Conservation (phyloP, 2,888 invertebrate genomes). For the Brassicogethes aeneus region DNA sequence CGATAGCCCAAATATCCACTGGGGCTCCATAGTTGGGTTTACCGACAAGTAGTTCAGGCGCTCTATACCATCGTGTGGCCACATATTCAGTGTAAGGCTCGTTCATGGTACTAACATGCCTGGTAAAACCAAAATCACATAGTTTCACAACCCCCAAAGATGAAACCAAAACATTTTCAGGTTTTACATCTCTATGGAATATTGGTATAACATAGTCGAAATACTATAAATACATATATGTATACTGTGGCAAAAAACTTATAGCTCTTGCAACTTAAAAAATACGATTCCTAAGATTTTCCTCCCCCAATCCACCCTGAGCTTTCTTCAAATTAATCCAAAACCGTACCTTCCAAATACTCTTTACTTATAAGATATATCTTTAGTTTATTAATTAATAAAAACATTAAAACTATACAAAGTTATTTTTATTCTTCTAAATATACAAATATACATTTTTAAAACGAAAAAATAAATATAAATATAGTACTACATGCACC, state of each 20-base stretch:
- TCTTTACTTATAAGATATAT: no score
- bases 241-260: slow-evolving; percentile 74
- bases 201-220: slow-evolving; percentile 49
- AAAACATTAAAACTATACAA: no score
- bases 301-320: slow-evolving; percentile 62
- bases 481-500: no score
- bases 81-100: slow-evolving; percentile 85
- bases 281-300: slow-evolving; percentile 63
- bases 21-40: slow-evolving; percentile 64
- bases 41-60: slow-evolving; percentile 77
- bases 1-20: slow-evolving; percentile 84
- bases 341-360: slow-evolving; percentile 75
- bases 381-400: no score
- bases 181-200: slow-evolving; percentile 83
- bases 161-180: slow-evolving; percentile 80
- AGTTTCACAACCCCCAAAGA: slow-evolving; percentile 74
- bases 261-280: slow-evolving; percentile 76
- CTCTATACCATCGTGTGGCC: slow-evolving; percentile 72
- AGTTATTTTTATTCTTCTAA: no score
- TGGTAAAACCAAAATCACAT: slow-evolving; percentile 86
- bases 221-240: no score
- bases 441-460: no score
- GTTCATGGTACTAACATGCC: slow-evolving; percentile 59
- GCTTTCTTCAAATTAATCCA: slow-evolving; percentile 74
- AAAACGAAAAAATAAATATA: no score